A percentile compares a stretch with the other conserved stretches of the same genome.
phyloP scores from a whole-genome alignment of 1,140 invertebrate genomes.

The Laodelphax striatellus region DNA sequence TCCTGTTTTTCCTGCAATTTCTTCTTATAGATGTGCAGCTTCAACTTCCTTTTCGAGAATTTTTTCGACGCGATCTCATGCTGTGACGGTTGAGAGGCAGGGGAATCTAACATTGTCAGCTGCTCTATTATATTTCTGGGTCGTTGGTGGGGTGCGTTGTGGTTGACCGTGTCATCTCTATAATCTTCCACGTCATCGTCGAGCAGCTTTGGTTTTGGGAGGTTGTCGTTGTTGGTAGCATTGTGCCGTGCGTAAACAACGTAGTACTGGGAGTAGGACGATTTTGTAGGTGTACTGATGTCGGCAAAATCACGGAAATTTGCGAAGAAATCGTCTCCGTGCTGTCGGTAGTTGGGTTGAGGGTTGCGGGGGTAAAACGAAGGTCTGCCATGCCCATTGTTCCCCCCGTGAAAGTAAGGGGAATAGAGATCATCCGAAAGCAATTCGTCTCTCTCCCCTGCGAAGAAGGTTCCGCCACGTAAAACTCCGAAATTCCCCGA shows the following conservation, averaged over 20 bases:
- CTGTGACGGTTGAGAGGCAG: no score
- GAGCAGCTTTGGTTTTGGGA: no score
- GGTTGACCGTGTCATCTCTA: no score
- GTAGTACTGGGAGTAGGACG: slow-evolving; percentile 67
- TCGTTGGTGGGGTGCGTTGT: no score
- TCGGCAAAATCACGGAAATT: slow-evolving; percentile 83
- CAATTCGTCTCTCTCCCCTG: slow-evolving; percentile 37
- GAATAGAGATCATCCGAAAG: slow-evolving; percentile 41
- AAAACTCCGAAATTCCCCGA: slow-evolving; percentile 84
- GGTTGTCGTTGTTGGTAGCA: slow-evolving; percentile 25
- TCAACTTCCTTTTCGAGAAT: slow-evolving; percentile 47
- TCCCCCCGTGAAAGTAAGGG: slow-evolving; percentile 41
- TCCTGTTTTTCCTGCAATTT: slow-evolving; percentile 38
- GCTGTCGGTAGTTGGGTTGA: slow-evolving; percentile 28
- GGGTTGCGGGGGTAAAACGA: slow-evolving; percentile 40
- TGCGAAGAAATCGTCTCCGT: slow-evolving; percentile 55
- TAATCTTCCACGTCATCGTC: no score
- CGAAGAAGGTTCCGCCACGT: slow-evolving; percentile 73
- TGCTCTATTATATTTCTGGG: no score
- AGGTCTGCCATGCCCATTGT: slow-evolving; percentile 52
- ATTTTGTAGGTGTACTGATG: slow-evolving; percentile 67
- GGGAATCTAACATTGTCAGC: no score
- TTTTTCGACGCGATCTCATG: no score
- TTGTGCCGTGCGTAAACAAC: slow-evolving; percentile 69
- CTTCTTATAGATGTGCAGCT: slow-evolving; percentile 51